Base-by-base conservation (phyloP, 2,113 vertebrate species). In the Cephalopterus ornatus region DNA sequence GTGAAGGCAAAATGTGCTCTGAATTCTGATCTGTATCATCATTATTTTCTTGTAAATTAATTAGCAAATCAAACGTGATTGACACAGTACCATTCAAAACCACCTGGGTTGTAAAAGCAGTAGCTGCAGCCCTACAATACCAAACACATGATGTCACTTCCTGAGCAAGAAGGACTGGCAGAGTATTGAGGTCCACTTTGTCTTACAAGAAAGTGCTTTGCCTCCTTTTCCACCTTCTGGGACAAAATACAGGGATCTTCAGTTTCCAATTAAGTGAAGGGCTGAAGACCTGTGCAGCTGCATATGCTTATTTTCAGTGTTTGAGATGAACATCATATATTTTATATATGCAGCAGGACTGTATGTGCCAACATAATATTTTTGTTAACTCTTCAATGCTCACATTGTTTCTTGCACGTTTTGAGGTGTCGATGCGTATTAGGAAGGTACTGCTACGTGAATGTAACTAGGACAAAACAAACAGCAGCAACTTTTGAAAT, bases 251-350 rank as follows among this genome's bases (percentile, higher is more conserved):
- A 67, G 52, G 28, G 35, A 63, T 86, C 56, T 90, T 71, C 75
- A 67, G 35, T 71, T 90, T 92, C 67, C 85, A 95, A 15, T 71
- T 76, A 93, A 83, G 33, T 32, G 52, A 92, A 95, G 28, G n/a
- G n/a, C 65, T 93, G 76, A 92, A 95, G 56, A 91, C 66, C 42
- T 56, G 21, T 50, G 71, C 81, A 96, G 92, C 80, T 95, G 76
- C 56, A 63, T 55, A 83, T 8, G 13, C 56, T 87, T 94, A 90
- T 88, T 93, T 90, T 88, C 61, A 52, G 75, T 46, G 71, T 63
- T 79, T 67, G 47, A 94, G 71, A 70, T 32, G 55, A 86, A n/a
- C 19, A 92, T n/a, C 23, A 59, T 52, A 22, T 73, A 94, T 90
- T 93, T 92, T n/a, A 77, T 44, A 63, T 74, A 83, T 90, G 68